Conservation (phyloP, 2,888 invertebrate species). For the Aplocera efformata region DNA sequence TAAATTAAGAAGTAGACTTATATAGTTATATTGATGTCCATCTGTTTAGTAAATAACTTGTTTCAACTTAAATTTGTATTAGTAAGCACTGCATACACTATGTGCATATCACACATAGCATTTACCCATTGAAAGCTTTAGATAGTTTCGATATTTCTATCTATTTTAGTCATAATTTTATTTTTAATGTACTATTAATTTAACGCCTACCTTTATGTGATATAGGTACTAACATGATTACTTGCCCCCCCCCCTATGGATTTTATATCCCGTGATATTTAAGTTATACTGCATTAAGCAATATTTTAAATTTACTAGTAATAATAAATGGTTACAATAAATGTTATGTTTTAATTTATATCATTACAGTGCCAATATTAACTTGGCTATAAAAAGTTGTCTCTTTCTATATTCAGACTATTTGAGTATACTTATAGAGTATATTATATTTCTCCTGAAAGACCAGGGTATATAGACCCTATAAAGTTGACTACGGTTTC, state of each 20-base stretch:
- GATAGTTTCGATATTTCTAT: no score
- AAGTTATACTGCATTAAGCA: constrained; percentile 39
- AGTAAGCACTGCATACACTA: no score
- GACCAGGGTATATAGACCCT: no score
- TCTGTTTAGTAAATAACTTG: background rate
- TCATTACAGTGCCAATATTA: no score
- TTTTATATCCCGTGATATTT: constrained; percentile 58
- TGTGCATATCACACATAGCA: no score
- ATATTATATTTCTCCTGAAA: no score
- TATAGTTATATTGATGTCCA: background rate
- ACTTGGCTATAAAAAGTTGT: no score
- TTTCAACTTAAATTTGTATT: background rate
- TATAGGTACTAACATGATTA: constrained; percentile 32
- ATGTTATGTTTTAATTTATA: constrained; percentile 16
- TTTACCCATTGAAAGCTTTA: no score
- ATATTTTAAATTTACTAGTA: constrained; percentile 44
- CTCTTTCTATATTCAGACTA: no score
- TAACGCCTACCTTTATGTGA: constrained; percentile 25
- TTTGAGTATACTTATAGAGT: no score
- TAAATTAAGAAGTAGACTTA: constrained; percentile 2
- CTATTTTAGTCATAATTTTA: background rate
- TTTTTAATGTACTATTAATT: constrained; percentile 3
- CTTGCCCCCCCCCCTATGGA: constrained; percentile 52
- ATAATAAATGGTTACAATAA: constrained; percentile 25
- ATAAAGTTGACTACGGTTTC: no score